Evolutionary conservation across 2,797 vertebrate species (phyloP).

Genomic region (Acrossocheilus wenchowensis): DNA sequence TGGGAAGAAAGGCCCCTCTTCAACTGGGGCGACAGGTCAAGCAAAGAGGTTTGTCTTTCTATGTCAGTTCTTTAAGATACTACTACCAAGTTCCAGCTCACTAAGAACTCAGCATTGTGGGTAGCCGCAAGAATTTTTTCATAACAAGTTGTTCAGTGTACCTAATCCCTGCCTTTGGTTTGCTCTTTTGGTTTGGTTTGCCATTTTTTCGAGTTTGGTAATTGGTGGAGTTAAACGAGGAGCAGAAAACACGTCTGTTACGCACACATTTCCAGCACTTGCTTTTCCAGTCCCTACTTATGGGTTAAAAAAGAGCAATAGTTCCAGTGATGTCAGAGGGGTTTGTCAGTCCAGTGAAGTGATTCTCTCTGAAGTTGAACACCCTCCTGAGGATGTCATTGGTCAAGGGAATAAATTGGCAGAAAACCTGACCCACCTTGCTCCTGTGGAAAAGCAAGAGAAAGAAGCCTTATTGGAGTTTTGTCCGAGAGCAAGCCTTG

Average conservation of each 20-base stretch:
- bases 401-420: slow-evolving; percentile 97
- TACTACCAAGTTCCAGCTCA: slow-evolving; percentile 94
- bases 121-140: slow-evolving; percentile 93
- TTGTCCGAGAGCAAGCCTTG: slow-evolving; percentile 85
- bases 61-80: slow-evolving; percentile 98
- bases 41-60: slow-evolving; percentile 99
- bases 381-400: slow-evolving; percentile 97
- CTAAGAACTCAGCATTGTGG: slow-evolving; percentile 98
- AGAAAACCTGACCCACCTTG: slow-evolving; percentile 93
- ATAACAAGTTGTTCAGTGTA: slow-evolving; percentile 83
- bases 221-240: slow-evolving; percentile 84
- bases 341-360: slow-evolving; percentile 90
- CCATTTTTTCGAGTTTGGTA: slow-evolving; percentile 83
- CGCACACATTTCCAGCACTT: slow-evolving; percentile 89
- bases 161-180: slow-evolving; percentile 90
- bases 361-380: slow-evolving; percentile 92
- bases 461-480: slow-evolving; percentile 92
- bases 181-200: slow-evolving; percentile 74
- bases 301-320: slow-evolving; percentile 87
- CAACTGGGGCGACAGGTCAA: slow-evolving; percentile 99
- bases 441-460: slow-evolving; percentile 94
- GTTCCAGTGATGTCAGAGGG: slow-evolving; percentile 89
- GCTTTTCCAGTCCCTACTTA: slow-evolving; percentile 82
- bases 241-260: slow-evolving; percentile 80
- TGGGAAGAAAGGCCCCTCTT: slow-evolving; percentile 99